Conservation (phyloP, 1,140 invertebrate species). For the Zaprionus nigranus region DNA sequence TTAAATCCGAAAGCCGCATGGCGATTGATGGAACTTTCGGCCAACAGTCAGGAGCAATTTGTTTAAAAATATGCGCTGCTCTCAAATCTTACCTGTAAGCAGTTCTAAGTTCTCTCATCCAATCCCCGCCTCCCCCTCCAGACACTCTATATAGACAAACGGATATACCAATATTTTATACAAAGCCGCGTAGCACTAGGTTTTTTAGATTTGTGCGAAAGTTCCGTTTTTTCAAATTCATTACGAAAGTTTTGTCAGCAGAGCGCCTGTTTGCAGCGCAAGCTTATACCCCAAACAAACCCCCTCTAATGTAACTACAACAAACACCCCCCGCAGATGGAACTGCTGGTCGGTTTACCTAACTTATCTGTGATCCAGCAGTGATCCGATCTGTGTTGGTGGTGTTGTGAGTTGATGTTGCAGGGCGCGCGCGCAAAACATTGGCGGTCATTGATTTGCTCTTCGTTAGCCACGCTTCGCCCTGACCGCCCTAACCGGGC, state of each 20-base stretch:
- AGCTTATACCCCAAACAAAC: neutral
- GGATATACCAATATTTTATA: slow-evolving; percentile 43
- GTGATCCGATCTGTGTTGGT: slow-evolving; percentile 22
- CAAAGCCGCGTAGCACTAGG: slow-evolving; percentile 51
- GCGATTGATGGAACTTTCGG: slow-evolving; percentile 97
- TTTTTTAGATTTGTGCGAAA: slow-evolving; percentile 65
- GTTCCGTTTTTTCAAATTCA: slow-evolving; percentile 53
- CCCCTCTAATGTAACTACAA: neutral
- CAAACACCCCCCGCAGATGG: slow-evolving; percentile 7
- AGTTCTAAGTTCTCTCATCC: slow-evolving; percentile 69
- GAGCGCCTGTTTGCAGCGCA: slow-evolving; percentile 10
- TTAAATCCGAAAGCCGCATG: slow-evolving; percentile 97
- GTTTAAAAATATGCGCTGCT: slow-evolving; percentile 88
- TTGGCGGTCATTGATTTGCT: slow-evolving; percentile 26
- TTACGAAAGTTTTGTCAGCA: slow-evolving; percentile 62
- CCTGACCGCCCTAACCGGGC: slow-evolving; percentile 40
- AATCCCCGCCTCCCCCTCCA: slow-evolving; percentile 5
- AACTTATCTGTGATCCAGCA: slow-evolving; percentile 60
- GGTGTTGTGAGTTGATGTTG: slow-evolving; percentile 6
- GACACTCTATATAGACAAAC: slow-evolving; percentile 55
- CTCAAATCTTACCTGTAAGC: slow-evolving; percentile 52
- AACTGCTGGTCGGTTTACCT: slow-evolving; percentile 74
- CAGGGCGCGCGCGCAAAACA: slow-evolving; percentile 16
- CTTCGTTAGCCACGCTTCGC: slow-evolving; percentile 48
- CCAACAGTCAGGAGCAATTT: slow-evolving; percentile 95